Conservation (phyloP, 2,888 invertebrate species). For the Lordiphosa andalusiaca region DNA sequence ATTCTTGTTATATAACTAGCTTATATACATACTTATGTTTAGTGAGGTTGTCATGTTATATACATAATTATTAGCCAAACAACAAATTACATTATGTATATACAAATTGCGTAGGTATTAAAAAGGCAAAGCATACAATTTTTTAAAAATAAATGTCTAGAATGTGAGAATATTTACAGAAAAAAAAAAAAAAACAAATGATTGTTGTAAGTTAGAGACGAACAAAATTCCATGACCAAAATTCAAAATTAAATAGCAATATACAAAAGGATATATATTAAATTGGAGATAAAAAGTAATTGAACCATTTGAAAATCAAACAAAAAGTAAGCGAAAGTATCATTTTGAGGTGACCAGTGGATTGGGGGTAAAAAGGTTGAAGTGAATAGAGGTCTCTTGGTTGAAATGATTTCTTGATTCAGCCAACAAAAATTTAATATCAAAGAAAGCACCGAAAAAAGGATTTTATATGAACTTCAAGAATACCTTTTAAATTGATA, state of each 20-base stretch:
- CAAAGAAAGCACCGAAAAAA: too few relatives aligned
- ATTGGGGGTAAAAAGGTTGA: too few relatives aligned
- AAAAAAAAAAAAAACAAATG: too few relatives aligned
- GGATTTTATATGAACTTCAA: too few relatives aligned
- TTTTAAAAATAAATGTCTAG: conserved; percentile 43
- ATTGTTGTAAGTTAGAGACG: conserved; percentile 9
- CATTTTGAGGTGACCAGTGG: too few relatives aligned
- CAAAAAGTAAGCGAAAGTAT: too few relatives aligned
- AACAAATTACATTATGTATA: conserved; percentile 46
- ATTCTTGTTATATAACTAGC: conserved; percentile 62
- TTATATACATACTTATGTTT: conserved; percentile 64
- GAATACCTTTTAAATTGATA: too few relatives aligned
- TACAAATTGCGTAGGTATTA: conserved; percentile 43
- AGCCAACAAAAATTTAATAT: too few relatives aligned
- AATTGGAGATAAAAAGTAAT: conserved; percentile 4
- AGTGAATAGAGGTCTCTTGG: too few relatives aligned
- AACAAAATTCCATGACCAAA: conserved; percentile 24
- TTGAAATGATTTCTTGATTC: too few relatives aligned
- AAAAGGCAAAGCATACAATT: conserved; percentile 20
- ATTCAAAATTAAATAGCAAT: conserved; percentile 29
- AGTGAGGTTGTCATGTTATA: conserved; percentile 71
- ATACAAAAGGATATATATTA: neutral
- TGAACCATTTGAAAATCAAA: neutral
- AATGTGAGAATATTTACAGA: conserved; percentile 47
- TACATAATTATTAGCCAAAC: conserved; percentile 53